These are phyloP conservation scores for Mactromeris polynyma DNA, from an alignment of 2,888 invertebrate genomes.

Conservation along the genomic window DNA sequence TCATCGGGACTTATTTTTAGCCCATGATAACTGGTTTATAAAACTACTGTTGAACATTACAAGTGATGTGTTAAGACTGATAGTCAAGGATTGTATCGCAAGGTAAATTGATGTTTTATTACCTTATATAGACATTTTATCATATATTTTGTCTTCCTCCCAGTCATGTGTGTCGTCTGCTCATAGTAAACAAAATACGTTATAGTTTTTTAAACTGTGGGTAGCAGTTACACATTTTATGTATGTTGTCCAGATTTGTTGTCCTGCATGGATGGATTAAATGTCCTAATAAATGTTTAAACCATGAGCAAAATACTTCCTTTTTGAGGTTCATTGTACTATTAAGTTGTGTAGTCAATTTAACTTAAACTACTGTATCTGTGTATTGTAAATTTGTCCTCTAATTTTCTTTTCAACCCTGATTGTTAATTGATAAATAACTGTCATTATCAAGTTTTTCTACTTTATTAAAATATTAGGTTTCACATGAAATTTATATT, in stretches of 20 bases:
- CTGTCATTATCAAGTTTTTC: background rate
- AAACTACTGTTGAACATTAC: constrained; percentile 11
- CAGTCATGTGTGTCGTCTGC: background rate
- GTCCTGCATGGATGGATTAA: background rate
- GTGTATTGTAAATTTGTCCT: too few species aligned
- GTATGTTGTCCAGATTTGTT: background rate
- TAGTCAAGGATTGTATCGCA: constrained; percentile 12
- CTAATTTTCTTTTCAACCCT: too few species aligned
- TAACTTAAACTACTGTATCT: too few species aligned
- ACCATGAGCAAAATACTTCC: constrained; percentile 1
- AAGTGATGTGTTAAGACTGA: constrained; percentile 4
- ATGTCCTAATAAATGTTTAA: background rate
- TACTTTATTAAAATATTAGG: background rate
- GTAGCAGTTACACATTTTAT: background rate
- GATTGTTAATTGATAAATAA: constrained; percentile 4
- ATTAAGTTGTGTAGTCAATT: too few species aligned
- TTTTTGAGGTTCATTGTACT: background rate
- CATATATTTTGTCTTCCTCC: background rate
- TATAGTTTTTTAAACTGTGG: background rate
- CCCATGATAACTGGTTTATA: constrained; percentile 14
- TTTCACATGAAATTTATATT: too few species aligned
- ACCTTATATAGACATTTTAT: constrained; percentile 33
- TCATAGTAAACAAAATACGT: background rate
- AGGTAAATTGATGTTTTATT: constrained; percentile 36
- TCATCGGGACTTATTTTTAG: constrained; percentile 15